These are phyloP conservation scores for Lepidurus couesii DNA, from an alignment of 1,140 invertebrate genomes.

Conservation along the genomic window DNA sequence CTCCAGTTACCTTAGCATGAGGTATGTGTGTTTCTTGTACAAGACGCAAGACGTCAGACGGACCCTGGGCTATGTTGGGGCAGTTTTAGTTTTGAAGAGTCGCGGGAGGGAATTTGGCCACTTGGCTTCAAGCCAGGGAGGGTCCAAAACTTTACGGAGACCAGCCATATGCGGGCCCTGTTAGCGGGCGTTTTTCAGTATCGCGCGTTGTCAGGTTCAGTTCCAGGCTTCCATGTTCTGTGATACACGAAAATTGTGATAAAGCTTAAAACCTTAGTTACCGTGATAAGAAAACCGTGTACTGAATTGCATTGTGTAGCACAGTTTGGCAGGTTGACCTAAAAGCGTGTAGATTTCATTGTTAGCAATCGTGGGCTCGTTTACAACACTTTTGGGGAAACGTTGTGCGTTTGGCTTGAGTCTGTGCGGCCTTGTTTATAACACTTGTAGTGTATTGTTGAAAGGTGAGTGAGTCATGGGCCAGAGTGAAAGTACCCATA, in stretches of 20 bases:
- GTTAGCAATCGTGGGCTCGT: neutral
- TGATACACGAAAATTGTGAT: constrained; percentile 13
- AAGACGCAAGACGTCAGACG: neutral
- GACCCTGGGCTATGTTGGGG: constrained; percentile 13
- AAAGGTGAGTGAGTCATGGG: constrained; percentile 16
- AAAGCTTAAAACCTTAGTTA: constrained; percentile 9
- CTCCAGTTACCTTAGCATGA: constrained; percentile 13
- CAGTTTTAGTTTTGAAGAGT: neutral
- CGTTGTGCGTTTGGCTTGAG: neutral
- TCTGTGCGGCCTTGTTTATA: neutral
- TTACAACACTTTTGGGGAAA: neutral
- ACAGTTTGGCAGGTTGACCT: neutral
- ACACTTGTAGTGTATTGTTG: constrained; percentile 14
- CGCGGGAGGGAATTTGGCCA: constrained; percentile 5
- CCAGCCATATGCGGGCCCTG: constrained; percentile 3
- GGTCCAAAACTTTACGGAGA: neutral
- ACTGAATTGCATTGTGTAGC: neutral
- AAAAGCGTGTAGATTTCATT: neutral
- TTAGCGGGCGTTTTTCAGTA: constrained; percentile 16
- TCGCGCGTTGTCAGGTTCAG: constrained; percentile 8
- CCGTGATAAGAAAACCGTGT: neutral
- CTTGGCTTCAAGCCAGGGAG: neutral
- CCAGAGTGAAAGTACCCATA: constrained; percentile 14
- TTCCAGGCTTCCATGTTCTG: constrained; percentile 12
- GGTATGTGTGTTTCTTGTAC: neutral